Evolutionary conservation across 2,113 vertebrate genomes (phyloP), one percentile per base, ranked within the genome.

Genomic region (Narcine bancroftii): DNA sequence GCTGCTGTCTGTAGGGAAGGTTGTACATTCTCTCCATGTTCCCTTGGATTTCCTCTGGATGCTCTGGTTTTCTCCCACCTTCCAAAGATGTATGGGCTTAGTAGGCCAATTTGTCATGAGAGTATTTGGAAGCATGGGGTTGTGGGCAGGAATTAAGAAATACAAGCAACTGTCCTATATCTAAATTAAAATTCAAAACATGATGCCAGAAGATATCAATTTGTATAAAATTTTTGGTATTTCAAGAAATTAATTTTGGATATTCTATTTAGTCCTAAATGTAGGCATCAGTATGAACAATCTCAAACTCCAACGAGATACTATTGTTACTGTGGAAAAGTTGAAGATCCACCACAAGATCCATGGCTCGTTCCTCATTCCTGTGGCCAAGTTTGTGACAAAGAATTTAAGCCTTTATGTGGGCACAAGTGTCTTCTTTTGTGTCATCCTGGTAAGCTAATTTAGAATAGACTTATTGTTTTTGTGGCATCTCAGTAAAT

Each of bases 321-420:
- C 94, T 95, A 95, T 93, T 99, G 99, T 94, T 99, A 97, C 93
- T 99, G 99, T 95, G 98, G 97, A 93, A 99, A 99, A 94, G 96
- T 98, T 53, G 96, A 97, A 94, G 98, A 99, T 93, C 99, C 99
- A 47, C 92, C 96, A 0, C 92, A 97, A 50, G 98, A 99, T 73
- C 99, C 98, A 0, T 99, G 99, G 99, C 95, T 99, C 85, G 97
- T 98, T 60, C 99, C 98, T 94, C 99, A 99, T 95, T 99, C 99
- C 9, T 99, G 99, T n/a, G 99, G 99, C 89, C 96, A 97, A 92
- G 95, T 99, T 92, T 99, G 99, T 94, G 97, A 98, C 94, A 97
- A 95, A 92, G 96, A 97, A 69, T 97, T 98, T 93, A 97, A 95
- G 92, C 98, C 98, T 71, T 33, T 95, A 89, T 99, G 99, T 96